Percentiles rank a stretch among this genome's conserved stretches.
Conservation (phyloP, 2,113 vertebrate species). For the Pygoscelis adeliae region DNA sequence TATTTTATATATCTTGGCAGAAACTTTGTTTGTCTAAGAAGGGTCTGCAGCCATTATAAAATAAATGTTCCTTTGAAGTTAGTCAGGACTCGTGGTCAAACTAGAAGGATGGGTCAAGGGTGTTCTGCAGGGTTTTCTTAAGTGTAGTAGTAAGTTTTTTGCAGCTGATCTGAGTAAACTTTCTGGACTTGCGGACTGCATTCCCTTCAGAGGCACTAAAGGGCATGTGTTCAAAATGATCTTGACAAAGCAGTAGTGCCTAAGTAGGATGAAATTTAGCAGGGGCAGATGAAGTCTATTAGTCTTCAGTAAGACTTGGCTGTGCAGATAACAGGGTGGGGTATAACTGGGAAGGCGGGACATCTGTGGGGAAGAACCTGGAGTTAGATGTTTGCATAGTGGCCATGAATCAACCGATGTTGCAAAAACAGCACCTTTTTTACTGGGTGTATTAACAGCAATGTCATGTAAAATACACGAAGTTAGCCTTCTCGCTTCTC, state of each 20-base stretch:
- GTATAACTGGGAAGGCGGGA: not conserved
- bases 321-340: not conserved
- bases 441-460: not conserved
- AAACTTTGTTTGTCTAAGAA: not conserved
- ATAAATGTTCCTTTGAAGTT: not conserved
- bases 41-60: not conserved
- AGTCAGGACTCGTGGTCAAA: fast-evolving
- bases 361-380: not conserved
- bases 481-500: not conserved
- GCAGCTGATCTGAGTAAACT: not conserved
- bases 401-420: not conserved
- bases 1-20: not conserved
- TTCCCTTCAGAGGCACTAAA: not conserved
- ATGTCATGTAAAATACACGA: not conserved
- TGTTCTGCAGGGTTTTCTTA: not conserved
- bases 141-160: not conserved
- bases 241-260: not conserved
- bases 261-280: not conserved
- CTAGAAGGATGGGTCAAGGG: not conserved
- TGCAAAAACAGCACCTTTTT: not conserved
- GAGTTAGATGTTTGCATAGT: not conserved
- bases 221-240: not conserved
- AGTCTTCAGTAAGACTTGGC: not conserved
- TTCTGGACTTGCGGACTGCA: not conserved
- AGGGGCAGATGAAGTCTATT: not conserved